A percentile compares a stretch with the other conserved stretches of the same genome.
Conservation (phyloP, 1,140 invertebrate species). For the Acromyrmex charruanus region DNA sequence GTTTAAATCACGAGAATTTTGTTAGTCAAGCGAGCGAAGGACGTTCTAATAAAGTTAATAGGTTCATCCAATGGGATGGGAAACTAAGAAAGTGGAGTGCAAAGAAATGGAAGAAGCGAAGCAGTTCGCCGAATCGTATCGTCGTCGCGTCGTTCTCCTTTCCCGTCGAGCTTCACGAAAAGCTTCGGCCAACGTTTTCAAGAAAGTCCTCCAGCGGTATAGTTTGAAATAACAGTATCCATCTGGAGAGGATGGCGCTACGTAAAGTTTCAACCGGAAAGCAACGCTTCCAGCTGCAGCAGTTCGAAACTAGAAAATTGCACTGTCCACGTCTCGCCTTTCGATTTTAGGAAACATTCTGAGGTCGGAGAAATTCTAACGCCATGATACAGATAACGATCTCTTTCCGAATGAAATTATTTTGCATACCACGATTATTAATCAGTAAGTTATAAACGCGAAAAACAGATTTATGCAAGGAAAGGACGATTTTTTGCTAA, state of each 20-base stretch:
- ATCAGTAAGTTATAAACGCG: neutral
- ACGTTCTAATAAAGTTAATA: constrained; percentile 67
- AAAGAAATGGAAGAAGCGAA: constrained; percentile 49
- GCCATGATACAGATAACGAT: neutral
- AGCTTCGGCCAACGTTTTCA: constrained; percentile 46
- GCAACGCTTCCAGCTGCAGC: constrained; percentile 32
- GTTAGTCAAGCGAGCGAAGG: constrained; percentile 14
- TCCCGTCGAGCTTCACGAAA: constrained; percentile 33
- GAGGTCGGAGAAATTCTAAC: constrained; percentile 21
- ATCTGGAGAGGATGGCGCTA: constrained; percentile 33
- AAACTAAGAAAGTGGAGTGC: constrained; percentile 51
- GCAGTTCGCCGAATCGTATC: constrained; percentile 31
- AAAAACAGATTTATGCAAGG: neutral
- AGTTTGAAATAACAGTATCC: constrained; percentile 64
- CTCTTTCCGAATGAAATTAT: neutral
- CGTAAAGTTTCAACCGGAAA: constrained; percentile 54
- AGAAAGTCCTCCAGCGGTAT: constrained; percentile 56
- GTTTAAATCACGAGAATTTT: constrained; percentile 55
- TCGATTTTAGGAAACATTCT: constrained; percentile 46
- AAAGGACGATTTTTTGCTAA: no score
- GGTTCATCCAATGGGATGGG: constrained; percentile 53
- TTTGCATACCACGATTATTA: neutral
- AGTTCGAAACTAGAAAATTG: constrained; percentile 61
- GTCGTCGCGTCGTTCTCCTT: constrained; percentile 40
- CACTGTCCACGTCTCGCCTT: constrained; percentile 26